phyloP scores from a whole-genome alignment of 2,888 invertebrate genomes.

The Parelbella ahira region DNA sequence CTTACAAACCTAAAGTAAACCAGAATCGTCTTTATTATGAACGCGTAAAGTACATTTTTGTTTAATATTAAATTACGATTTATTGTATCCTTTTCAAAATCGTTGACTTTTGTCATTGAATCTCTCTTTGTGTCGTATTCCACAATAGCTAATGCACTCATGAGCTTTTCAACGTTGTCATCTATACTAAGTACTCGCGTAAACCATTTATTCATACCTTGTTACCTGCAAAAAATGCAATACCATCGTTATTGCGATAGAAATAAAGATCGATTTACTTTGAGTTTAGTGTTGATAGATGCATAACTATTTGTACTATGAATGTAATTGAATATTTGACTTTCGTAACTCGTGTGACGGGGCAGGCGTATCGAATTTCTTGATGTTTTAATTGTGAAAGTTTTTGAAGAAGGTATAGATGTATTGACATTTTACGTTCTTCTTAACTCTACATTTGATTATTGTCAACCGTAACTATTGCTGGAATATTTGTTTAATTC shows the following conservation, averaged over 20 bases:
- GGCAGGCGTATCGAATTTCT: conserved; percentile 57
- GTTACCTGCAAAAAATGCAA: neutral
- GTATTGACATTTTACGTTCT: conserved; percentile 3
- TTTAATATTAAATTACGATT: no score
- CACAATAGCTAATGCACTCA: conserved; percentile 75
- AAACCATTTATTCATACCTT: no score
- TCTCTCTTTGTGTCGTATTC: conserved; percentile 47
- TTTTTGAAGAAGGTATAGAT: conserved; percentile 17
- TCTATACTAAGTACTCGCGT: conserved; percentile 69
- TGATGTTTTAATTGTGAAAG: conserved; percentile 15
- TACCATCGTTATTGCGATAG: conserved; percentile 24
- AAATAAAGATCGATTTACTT: conserved; percentile 32
- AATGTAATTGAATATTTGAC: conserved; percentile 76
- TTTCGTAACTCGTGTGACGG: conserved; percentile 73
- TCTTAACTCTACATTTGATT: conserved; percentile 3
- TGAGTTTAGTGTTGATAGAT: neutral
- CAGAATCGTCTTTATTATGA: no score
- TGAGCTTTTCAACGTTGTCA: conserved; percentile 75
- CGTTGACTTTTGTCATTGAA: conserved; percentile 63
- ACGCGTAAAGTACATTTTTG: no score
- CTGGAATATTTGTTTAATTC: no score
- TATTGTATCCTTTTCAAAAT: conserved; percentile 39
- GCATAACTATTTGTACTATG: conserved; percentile 24
- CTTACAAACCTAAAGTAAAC: conserved; percentile 5
- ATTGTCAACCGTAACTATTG: neutral